These are phyloP conservation scores for Calyptommatus sinebrachiatus DNA, from an alignment of 2,113 vertebrate genomes.

Conservation along the genomic window DNA sequence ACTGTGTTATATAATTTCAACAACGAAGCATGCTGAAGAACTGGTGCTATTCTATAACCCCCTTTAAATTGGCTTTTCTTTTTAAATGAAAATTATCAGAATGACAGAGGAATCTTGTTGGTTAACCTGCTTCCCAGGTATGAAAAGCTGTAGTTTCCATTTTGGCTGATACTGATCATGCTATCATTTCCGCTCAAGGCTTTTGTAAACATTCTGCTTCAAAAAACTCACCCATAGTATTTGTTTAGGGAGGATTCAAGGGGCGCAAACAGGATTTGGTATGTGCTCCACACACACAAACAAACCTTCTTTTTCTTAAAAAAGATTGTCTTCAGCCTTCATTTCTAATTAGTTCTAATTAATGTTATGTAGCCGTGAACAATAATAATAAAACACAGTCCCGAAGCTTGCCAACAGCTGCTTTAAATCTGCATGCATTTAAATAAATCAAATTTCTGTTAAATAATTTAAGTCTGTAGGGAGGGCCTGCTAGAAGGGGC, in stretches of 20 bases:
- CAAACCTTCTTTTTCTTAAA: neutral
- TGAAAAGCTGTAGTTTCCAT: no score
- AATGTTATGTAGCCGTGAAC: conserved; percentile 23
- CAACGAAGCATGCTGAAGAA: no score
- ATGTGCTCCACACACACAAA: no score
- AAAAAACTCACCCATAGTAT: neutral
- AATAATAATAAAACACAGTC: conserved; percentile 20
- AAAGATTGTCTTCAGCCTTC: neutral
- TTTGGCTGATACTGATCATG: no score
- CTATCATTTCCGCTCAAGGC: neutral
- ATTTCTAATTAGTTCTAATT: conserved; percentile 24
- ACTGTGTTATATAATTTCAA: no score
- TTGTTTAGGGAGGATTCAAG: neutral
- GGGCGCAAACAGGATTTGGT: neutral
- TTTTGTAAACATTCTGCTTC: neutral
- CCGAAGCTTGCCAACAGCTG: conserved; percentile 20
- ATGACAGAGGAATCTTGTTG: no score
- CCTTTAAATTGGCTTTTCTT: no score
- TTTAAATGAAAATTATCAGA: no score
- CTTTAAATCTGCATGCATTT: conserved; percentile 29
- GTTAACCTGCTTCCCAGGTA: no score
- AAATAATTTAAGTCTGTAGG: conserved; percentile 15
- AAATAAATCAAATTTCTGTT: conserved; percentile 15
- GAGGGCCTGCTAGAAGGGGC: neutral
- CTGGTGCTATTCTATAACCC: no score